phyloP scores from a whole-genome alignment of 2,113 vertebrate species.

The Sisor rabdophorus region DNA sequence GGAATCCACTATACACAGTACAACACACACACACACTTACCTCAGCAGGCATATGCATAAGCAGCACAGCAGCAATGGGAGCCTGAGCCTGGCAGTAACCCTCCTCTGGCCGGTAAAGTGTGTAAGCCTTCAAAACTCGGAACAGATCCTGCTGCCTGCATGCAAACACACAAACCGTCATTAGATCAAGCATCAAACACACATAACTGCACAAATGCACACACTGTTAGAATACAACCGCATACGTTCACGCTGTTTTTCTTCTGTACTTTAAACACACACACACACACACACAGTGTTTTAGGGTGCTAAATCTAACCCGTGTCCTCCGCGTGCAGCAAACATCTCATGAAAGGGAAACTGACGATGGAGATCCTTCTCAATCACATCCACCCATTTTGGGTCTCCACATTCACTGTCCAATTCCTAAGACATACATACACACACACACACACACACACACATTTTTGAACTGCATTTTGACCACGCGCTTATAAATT shows the following conservation, averaged over 20 bases:
- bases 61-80: conserved; percentile 88
- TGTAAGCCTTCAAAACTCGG: conserved; percentile 94
- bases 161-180: conserved; percentile 19
- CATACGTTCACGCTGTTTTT: too few species aligned
- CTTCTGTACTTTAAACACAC: too few species aligned
- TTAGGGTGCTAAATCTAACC: conserved; percentile 55
- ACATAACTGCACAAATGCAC: too few species aligned
- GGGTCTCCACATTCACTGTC: conserved; percentile 81
- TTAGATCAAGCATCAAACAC: too few species aligned
- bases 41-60: conserved; percentile 99
- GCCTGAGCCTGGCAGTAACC: conserved; percentile 99
- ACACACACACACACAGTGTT: too few species aligned
- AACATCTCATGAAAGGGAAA: conserved; percentile 99
- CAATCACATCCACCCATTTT: conserved; percentile 92
- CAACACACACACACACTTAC: conserved; percentile 57
- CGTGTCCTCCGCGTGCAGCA: conserved; percentile 86
- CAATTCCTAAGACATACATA: conserved; percentile 72
- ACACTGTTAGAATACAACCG: neutral
- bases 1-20: neutral
- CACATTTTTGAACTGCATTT: too few species aligned
- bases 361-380: conserved; percentile 92
- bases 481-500: too few species aligned
- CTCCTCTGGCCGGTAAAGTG: conserved; percentile 87
- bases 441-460: neutral
- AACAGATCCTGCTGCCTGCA: conserved; percentile 90